These are phyloP conservation scores for Bombylius discolor DNA, from an alignment of 2,888 invertebrate genomes.

Conservation along the genomic window DNA sequence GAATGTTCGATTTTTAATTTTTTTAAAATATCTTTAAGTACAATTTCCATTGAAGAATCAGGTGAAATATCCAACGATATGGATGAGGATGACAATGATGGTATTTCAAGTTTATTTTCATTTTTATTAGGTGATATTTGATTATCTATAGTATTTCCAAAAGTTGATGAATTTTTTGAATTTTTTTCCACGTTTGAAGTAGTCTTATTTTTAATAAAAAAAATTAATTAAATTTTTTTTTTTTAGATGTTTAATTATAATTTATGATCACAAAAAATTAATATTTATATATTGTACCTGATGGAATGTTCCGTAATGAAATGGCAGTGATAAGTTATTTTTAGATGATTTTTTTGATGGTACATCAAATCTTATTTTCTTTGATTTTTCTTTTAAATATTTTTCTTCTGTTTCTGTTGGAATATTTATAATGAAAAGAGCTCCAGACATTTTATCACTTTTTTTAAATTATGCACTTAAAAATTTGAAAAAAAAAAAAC, in stretches of 20 bases:
- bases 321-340: not conserved
- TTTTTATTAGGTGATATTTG: no score
- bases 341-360: not conserved
- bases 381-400: not conserved
- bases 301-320: no score
- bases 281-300: no score
- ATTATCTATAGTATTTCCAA: no score
- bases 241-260: no score
- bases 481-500: no score
- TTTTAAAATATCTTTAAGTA: conserved; percentile 41
- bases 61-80: conserved; percentile 16
- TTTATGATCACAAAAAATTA: no score
- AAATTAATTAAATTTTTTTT: no score
- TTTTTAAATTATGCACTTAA: no score
- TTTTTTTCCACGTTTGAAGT: no score
- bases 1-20: conserved; percentile 43
- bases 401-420: conserved; percentile 39
- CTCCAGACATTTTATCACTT: conserved; percentile 38
- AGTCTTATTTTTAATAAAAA: no score
- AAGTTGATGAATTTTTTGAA: no score
- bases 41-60: conserved; percentile 30
- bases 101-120: not conserved
- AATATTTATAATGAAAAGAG: conserved; percentile 45
- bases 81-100: not conserved
- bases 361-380: conserved; percentile 1